Base-by-base conservation (phyloP, 2,888 invertebrate genomes). In the Nematopogon swammerdamellus region DNA sequence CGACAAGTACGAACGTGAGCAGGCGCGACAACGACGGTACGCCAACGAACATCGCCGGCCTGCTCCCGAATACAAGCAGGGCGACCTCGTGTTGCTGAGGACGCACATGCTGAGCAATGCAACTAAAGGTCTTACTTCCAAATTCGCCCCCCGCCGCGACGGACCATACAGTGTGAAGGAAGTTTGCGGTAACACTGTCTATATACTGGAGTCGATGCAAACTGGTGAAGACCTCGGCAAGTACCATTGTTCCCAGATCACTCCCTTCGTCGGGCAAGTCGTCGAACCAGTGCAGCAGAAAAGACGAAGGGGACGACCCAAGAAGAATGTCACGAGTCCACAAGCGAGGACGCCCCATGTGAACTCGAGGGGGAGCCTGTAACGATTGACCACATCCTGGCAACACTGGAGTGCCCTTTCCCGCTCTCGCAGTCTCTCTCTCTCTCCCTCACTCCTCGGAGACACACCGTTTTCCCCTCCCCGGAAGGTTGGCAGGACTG, bases 211-310 rank as follows among this genome's bases (percentile, higher is more conserved):
- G 3, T 6, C 18, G 25, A 54, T 30, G 3, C 10, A 18, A 6
- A 19, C 16, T 17, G 45, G 25, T 10, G 45, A 45, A 16, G 11
- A 8, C 18, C 3, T 49, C 1, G 45, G 45, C 19, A 49, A 25
- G 14, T 45, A 49, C 42, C 49, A 49, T 45, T 45, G 19, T n/a
- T 49, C 49, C 4, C 49, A 45, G n/a, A n/a, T 49, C n/a, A 45
- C 49, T 19, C 45, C 49, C 10, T 44, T 44, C 14, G 44, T 48
- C 3, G 44, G 48, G 16, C 18, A 18, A 14, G 48, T 43, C 4
- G 19, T 19, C 18, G 19, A 18, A 14, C 48, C 48, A 8, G 11
- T 48, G 3, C 18, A 48, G 14, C 17, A 14, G 16, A 48, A 48
- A n/a, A 36, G 48, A 10, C 36, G n/a, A n/a, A n/a, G n/a, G n/a